Evolutionary conservation across 1,140 invertebrate species (phyloP), one percentile per base, ranked within the genome.

Genomic region (Dendroctonus ponderosae): DNA sequence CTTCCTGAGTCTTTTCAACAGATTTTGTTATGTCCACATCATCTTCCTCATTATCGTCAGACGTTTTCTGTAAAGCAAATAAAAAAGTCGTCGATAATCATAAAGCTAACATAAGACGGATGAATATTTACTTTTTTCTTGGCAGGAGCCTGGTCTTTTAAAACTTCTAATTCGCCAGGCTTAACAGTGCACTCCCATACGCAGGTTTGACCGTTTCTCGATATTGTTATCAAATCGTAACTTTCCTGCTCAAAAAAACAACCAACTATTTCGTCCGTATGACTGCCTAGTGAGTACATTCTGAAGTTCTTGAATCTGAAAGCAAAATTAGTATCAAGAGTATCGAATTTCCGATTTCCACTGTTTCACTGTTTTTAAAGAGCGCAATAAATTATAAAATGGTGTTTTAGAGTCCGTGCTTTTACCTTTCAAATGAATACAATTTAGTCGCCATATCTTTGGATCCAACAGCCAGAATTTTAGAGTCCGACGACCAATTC

Each of bases 401-500:
- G 3, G 3, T 59, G 7, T 40, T 44, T 44, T 46, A 59, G 43
- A 46, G 12, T 3, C 26, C 26, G 26, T 26, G 26, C 15, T 12
- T 70, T 62, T 70, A 88, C 71, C 86, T 89, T 57, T 91, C 83
- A 0, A 94, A 76, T 7, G 88, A 85, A 77, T 91, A 93, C 11
- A 98, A 82, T 77, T 89, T 89, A 0, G 88, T 89, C n/a, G 87
- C 85, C 74, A 88, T 93, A 78, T 97, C 94, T 77, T 92, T 92
- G 3, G 91, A 91, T 0, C 94, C 94, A 44, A 92, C 87, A 63
- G 89, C 89, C 38, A 97, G 78, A 26, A 95, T 80, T 70, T 89
- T 90, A 0, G 95, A 97, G 80, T 98, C 95, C 48, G 83, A 85
- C 0, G 94, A 95, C 96, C 96, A 98, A 78, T 93, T 88, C 14